Percentiles rank a stretch among this genome's conserved stretches.
Evolutionary conservation across 1,140 invertebrate genomes (phyloP).

Genomic region (Vollenhovia emeryi): DNA sequence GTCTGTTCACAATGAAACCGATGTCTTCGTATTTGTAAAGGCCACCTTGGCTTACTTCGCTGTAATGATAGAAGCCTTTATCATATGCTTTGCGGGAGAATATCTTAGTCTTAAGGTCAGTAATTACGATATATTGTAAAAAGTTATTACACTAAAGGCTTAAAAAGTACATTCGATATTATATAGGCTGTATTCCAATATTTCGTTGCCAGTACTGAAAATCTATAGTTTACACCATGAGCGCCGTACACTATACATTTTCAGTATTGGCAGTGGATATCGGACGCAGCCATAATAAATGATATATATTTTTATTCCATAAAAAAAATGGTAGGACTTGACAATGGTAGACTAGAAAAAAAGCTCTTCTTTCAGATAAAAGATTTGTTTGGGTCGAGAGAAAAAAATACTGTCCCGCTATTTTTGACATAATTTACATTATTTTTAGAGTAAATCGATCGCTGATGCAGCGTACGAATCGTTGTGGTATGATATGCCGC

Average conservation of each 20-base stretch:
- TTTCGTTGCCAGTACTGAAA: too few species aligned
- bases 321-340: neutral
- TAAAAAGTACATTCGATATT: neutral
- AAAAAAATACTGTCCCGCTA: neutral
- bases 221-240: too few species aligned
- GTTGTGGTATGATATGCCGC: constrained; percentile 49
- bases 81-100: constrained; percentile 60
- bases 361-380: neutral
- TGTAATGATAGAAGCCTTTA: constrained; percentile 45
- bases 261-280: too few species aligned
- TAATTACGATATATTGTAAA: neutral
- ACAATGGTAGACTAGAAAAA: neutral
- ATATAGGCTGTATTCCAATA: too few species aligned
- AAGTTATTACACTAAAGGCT: neutral
- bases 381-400: neutral
- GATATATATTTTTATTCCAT: neutral
- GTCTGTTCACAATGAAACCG: constrained; percentile 21
- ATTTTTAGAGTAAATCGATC: constrained; percentile 41
- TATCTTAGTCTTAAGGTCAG: constrained; percentile 51
- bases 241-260: too few species aligned
- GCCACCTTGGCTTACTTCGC: constrained; percentile 10
- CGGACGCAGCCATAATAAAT: too few species aligned
- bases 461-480: constrained; percentile 41
- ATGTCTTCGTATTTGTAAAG: constrained; percentile 10
- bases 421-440: constrained; percentile 8